Percentiles rank a stretch among this genome's conserved stretches.
Conservation (phyloP, 1,140 invertebrate species). For the Brachionus rubens region DNA sequence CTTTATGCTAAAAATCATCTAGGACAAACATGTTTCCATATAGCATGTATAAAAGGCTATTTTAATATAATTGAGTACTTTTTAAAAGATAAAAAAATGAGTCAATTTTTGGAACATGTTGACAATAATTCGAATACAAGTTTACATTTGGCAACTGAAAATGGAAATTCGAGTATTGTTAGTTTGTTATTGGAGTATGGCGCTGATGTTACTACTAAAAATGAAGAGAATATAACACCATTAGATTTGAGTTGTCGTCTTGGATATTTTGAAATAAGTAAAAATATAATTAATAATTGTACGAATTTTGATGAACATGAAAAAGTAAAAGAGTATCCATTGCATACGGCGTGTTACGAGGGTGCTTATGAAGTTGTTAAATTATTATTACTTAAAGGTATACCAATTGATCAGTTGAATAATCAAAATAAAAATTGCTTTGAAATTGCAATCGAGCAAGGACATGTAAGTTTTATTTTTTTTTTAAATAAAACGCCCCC, state of each 20-base stretch:
- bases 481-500: no score
- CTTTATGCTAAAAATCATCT: conserved; percentile 19
- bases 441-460: conserved; percentile 44
- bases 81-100: conserved; percentile 34
- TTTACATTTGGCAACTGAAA: conserved; percentile 39
- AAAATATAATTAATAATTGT: conserved; percentile 42
- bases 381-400: conserved; percentile 20
- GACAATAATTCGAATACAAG: conserved; percentile 35
- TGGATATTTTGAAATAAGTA: conserved; percentile 43
- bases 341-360: conserved; percentile 40
- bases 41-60: conserved; percentile 37
- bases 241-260: conserved; percentile 42
- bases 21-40: conserved; percentile 41
- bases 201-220: conserved; percentile 8
- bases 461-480: conserved; percentile 14
- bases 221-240: conserved; percentile 31
- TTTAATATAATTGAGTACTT: conserved; percentile 43
- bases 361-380: conserved; percentile 42
- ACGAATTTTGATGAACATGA: background rate
- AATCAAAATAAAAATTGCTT: conserved; percentile 40
- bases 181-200: conserved; percentile 26
- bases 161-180: conserved; percentile 37
- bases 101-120: conserved; percentile 24
- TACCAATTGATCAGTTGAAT: conserved; percentile 12
- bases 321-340: conserved; percentile 17